Conservation (phyloP, 2,797 vertebrate genomes). For the Orestias chungarensis region DNA sequence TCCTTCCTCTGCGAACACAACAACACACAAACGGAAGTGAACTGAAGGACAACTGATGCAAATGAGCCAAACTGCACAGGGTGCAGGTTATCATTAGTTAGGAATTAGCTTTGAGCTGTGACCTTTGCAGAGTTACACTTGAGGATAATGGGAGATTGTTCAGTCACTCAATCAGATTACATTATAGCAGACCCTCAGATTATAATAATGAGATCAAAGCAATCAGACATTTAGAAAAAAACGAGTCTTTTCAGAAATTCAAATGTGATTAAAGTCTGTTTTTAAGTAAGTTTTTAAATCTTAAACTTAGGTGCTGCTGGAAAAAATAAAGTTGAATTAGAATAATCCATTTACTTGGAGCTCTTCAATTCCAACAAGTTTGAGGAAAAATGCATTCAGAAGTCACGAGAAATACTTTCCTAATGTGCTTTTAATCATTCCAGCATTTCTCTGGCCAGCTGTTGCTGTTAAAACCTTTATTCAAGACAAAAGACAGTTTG, state of each 20-base stretch:
- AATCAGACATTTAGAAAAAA: conserved; percentile 23
- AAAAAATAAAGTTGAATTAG: neutral
- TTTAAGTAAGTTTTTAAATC: neutral
- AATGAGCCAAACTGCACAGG: conserved; percentile 23
- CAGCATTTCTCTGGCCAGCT: neutral
- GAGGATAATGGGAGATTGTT: conserved; percentile 22
- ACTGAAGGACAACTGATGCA: conserved; percentile 3
- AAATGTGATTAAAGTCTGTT: neutral
- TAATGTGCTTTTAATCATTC: neutral
- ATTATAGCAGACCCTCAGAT: neutral
- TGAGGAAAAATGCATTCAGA: neutral
- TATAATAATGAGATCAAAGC: conserved; percentile 24
- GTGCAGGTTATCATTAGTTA: conserved; percentile 20
- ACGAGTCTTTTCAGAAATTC: neutral
- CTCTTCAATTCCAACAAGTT: neutral
- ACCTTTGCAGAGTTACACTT: conserved; percentile 32
- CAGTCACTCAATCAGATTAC: conserved; percentile 17
- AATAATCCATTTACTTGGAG: neutral
- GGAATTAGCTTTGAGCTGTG: conserved; percentile 21
- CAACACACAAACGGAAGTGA: neutral
- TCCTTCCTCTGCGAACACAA: neutral
- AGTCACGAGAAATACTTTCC: neutral
- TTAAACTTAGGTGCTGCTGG: neutral
- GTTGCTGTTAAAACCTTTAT: neutral
- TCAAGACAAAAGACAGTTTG: neutral